Evolutionary conservation across 2,113 vertebrate genomes (phyloP).

Genomic region (Parus major): DNA sequence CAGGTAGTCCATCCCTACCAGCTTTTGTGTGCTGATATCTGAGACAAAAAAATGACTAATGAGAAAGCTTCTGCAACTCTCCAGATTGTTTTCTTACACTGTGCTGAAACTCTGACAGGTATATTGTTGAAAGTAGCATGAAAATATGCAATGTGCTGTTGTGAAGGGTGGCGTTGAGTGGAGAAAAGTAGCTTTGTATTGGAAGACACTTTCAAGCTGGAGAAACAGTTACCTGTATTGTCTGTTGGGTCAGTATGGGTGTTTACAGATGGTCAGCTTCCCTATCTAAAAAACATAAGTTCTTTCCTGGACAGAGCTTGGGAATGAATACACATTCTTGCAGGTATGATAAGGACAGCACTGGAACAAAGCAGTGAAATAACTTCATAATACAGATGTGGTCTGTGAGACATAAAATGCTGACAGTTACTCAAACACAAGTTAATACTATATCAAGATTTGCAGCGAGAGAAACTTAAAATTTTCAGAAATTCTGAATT

Average conservation of each 20-base stretch:
- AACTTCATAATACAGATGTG: neutral
- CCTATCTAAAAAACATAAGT: neutral
- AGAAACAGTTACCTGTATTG: neutral
- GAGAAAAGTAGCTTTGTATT: neutral
- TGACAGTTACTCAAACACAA: neutral
- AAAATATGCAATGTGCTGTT: neutral
- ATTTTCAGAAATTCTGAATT: neutral
- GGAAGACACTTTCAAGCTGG: neutral
- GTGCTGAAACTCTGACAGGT: neutral
- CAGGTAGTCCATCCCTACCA: neutral
- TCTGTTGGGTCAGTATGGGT: neutral
- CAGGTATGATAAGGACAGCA: neutral
- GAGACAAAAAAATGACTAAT: neutral
- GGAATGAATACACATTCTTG: neutral
- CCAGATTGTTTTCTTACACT: neutral
- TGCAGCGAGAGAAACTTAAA: neutral
- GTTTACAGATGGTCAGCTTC: neutral
- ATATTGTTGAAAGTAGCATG: neutral
- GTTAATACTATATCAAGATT: neutral
- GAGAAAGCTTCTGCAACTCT: neutral
- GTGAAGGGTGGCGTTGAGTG: neutral
- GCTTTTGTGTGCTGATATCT: neutral
- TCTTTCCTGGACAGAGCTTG: neutral
- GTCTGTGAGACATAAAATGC: neutral
- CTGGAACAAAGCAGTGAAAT: neutral